Percentiles rank a stretch among this genome's conserved stretches.
These are phyloP conservation scores for Corydoras maculifer DNA, from an alignment of 2,113 vertebrate species.

Conservation along the genomic window DNA sequence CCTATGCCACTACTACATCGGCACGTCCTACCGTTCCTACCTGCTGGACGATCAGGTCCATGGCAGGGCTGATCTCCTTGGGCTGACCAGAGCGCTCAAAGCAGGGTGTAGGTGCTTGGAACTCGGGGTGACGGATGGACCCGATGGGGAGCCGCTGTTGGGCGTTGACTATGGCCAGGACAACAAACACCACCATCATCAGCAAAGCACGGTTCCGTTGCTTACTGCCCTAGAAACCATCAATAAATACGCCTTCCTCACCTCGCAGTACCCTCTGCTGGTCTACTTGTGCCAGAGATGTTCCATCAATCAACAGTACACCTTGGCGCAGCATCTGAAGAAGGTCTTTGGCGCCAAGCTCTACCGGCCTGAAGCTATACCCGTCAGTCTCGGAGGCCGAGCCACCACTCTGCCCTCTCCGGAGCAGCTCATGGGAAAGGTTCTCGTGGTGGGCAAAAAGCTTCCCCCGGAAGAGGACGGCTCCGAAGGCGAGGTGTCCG, in stretches of 20 bases:
- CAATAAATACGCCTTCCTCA: slow-evolving; percentile 85
- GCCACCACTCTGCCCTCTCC: slow-evolving; percentile 78
- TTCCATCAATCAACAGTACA: slow-evolving; percentile 79
- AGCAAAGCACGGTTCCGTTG: slow-evolving; percentile 68
- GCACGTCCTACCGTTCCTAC: slow-evolving; percentile 91
- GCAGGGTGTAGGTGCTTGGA: slow-evolving; percentile 88
- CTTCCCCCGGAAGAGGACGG: slow-evolving; percentile 68
- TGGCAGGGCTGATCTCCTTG: slow-evolving; percentile 84
- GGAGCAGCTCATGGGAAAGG: slow-evolving; percentile 82
- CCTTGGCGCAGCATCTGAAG: slow-evolving; percentile 81
- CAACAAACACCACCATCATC: slow-evolving; percentile 48
- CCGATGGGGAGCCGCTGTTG: slow-evolving; percentile 86
- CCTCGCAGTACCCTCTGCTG: slow-evolving; percentile 87
- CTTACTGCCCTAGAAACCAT: slow-evolving; percentile 84
- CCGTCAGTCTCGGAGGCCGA: slow-evolving; percentile 65
- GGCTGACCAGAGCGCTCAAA: slow-evolving; percentile 83
- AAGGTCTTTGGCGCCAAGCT: slow-evolving; percentile 80
- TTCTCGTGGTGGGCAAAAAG: slow-evolving; percentile 89
- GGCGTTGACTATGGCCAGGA: slow-evolving; percentile 77
- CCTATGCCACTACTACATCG: slow-evolving; percentile 94
- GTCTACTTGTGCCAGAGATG: slow-evolving; percentile 89
- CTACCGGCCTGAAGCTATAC: slow-evolving; percentile 71
- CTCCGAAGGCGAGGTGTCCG: slow-evolving; percentile 86
- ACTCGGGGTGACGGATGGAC: slow-evolving; percentile 86
- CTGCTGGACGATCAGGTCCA: slow-evolving; percentile 88